A percentile compares a stretch with the other conserved stretches of the same genome.
Evolutionary conservation across 35 echinoderm and acorn worm genomes (phyloP).

Genomic region (Diadema setosum): DNA sequence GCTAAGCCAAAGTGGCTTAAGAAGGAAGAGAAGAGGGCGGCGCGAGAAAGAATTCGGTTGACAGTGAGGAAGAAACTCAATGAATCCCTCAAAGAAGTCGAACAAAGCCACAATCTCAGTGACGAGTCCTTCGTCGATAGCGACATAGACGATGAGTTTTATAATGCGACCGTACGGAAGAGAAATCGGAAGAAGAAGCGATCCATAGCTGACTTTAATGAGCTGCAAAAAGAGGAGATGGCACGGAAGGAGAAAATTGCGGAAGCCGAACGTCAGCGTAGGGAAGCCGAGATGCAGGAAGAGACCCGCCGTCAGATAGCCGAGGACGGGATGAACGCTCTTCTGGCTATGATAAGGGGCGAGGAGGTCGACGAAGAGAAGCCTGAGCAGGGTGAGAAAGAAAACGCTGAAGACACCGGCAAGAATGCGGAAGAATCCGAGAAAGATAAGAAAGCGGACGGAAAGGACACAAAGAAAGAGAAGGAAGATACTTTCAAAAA

Average conservation of each 20-base stretch:
- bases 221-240: background rate
- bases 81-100: background rate
- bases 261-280: background rate
- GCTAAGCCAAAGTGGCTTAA: background rate
- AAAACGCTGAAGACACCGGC: background rate
- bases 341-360: constrained; percentile 9
- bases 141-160: constrained; percentile 37
- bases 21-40: background rate
- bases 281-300: background rate
- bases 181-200: constrained; percentile 21
- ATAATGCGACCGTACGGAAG: background rate
- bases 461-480: background rate
- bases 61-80: background rate
- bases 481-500: background rate
- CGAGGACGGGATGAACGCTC: background rate
- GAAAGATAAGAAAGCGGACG: background rate
- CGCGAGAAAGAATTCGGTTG: background rate
- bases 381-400: background rate
- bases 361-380: background rate
- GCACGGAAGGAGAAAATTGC: background rate
- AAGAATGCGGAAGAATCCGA: background rate
- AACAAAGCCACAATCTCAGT: background rate
- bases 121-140: constrained; percentile 29
- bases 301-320: background rate
- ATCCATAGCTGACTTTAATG: background rate